Percentiles rank a stretch among this genome's conserved stretches.
Evolutionary conservation across 2,888 invertebrate genomes (phyloP).

Genomic region (Didymodactylos carnosus): DNA sequence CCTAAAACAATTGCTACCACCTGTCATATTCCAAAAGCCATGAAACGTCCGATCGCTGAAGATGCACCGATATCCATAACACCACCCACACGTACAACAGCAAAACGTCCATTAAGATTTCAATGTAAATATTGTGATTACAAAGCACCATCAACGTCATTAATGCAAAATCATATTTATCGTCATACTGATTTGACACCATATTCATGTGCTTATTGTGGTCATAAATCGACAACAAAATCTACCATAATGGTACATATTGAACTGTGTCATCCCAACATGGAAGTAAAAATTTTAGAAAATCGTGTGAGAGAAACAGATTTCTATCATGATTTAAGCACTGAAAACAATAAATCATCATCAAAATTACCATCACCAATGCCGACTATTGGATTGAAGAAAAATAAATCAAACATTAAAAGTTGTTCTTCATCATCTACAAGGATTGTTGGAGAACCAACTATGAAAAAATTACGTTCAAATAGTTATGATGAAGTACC

Average conservation of each 20-base stretch:
- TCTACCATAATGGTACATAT: conserved; percentile 15
- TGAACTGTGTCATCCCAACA: conserved; percentile 14
- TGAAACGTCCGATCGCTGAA: neutral
- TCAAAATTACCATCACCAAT: neutral
- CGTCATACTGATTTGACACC: conserved; percentile 13
- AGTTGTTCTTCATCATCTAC: neutral
- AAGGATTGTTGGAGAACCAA: neutral
- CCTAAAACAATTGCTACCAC: neutral
- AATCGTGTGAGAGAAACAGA: conserved; percentile 11
- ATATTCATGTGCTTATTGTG: conserved; percentile 12
- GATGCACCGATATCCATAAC: neutral
- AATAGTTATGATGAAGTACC: neutral
- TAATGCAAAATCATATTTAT: conserved; percentile 14
- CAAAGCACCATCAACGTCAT: conserved; percentile 4
- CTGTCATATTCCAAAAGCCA: no score
- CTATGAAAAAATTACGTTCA: neutral
- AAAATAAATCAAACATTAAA: neutral
- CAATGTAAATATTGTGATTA: conserved; percentile 11
- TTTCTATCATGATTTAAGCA: conserved; percentile 7
- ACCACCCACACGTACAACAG: neutral
- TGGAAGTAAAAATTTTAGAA: conserved; percentile 13
- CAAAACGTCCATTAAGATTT: conserved; percentile 11
- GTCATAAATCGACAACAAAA: conserved; percentile 14
- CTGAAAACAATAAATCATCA: neutral
- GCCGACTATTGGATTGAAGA: neutral